These are phyloP conservation scores for Bombus terrestris DNA, from an alignment of 1,140 invertebrate genomes.

Conservation along the genomic window DNA sequence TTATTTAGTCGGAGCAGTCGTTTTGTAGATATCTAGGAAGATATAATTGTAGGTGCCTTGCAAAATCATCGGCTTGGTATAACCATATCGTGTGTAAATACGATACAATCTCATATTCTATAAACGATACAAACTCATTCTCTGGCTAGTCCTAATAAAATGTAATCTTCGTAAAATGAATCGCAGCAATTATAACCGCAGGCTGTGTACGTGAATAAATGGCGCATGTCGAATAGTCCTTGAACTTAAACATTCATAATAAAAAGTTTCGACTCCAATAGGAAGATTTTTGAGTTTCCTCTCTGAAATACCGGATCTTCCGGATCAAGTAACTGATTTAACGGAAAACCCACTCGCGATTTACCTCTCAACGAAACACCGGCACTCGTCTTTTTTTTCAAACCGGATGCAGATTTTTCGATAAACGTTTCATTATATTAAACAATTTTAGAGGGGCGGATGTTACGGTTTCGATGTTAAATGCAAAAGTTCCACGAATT, in stretches of 20 bases:
- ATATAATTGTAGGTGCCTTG: background rate
- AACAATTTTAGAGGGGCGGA: background rate
- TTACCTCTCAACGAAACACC: constrained; percentile 17
- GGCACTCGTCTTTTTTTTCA: constrained; percentile 6
- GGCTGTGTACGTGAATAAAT: background rate
- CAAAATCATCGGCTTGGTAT: background rate
- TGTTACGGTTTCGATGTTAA: background rate
- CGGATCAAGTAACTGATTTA: background rate
- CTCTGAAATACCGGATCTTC: background rate
- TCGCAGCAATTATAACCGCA: background rate
- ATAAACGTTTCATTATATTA: constrained; percentile 15
- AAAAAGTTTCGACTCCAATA: background rate
- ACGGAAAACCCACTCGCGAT: background rate
- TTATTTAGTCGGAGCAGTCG: background rate
- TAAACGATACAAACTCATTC: no score
- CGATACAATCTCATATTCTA: no score
- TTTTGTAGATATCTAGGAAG: background rate
- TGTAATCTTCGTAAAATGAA: background rate
- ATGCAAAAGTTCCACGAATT: background rate
- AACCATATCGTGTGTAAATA: background rate
- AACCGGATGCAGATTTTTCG: background rate
- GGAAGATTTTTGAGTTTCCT: background rate
- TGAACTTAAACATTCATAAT: background rate
- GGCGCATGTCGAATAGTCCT: background rate
- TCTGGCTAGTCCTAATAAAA: background rate